Conservation (phyloP, 2,888 invertebrate genomes). For the Malthinus seriepunctatus region DNA sequence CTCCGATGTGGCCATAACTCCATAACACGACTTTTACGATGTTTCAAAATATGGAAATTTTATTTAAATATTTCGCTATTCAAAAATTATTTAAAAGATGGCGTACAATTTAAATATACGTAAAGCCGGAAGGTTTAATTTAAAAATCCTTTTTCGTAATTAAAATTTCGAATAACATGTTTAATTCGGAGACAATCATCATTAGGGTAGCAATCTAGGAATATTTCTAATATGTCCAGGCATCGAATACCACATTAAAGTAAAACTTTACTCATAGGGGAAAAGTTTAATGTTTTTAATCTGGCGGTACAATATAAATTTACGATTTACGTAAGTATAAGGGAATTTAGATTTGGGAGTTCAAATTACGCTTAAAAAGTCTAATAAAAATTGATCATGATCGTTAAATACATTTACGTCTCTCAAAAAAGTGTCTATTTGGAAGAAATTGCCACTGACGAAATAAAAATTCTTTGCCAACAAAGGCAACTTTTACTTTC, state of each 20-base stretch:
- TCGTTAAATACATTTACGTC: conserved; percentile 19
- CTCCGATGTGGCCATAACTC: no score
- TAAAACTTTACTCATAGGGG: conserved; percentile 16
- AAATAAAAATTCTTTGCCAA: conserved; percentile 16
- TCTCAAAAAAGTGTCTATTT: conserved; percentile 15
- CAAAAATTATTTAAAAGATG: no score
- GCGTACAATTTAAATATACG: no score
- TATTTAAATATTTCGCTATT: no score
- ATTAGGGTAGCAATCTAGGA: conserved; percentile 29
- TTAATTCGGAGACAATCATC: conserved; percentile 30
- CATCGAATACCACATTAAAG: conserved; percentile 12
- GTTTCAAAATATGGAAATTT: no score
- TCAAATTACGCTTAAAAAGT: conserved; percentile 19
- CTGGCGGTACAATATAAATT: conserved; percentile 28
- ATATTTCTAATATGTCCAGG: conserved; percentile 33
- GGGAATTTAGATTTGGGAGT: conserved; percentile 17
- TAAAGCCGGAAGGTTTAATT: no score
- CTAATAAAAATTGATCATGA: conserved; percentile 25
- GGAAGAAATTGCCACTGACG: conserved; percentile 22
- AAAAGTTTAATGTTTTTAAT: conserved; percentile 35
- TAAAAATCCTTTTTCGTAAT: no score
- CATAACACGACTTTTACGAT: no score
- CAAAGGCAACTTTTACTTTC: conserved; percentile 22
- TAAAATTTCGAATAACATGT: no score
- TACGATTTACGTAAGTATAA: conserved; percentile 12